These are phyloP conservation scores for Ophion costatus DNA, from an alignment of 2,888 invertebrate species.

Conservation along the genomic window DNA sequence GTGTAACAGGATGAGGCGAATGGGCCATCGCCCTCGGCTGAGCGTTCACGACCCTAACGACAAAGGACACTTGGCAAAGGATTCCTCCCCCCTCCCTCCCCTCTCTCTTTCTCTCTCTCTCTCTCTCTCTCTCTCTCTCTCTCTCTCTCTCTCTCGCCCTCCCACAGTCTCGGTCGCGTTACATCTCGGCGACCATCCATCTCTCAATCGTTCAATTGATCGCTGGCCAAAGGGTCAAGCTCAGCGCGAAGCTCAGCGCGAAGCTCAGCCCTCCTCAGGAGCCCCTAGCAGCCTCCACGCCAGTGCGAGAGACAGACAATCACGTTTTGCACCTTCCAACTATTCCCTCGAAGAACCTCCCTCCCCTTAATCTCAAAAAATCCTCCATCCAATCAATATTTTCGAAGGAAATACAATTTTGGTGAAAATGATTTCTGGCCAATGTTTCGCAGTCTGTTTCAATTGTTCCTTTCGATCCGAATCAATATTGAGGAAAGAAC, in stretches of 20 bases:
- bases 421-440: too few relatives aligned
- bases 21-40: constrained; percentile 22
- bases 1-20: constrained; percentile 37
- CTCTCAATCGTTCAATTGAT: constrained; percentile 62
- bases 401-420: too few relatives aligned
- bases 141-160: constrained; percentile 8
- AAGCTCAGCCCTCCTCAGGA: not conserved
- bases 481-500: too few relatives aligned
- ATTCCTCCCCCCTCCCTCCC: not conserved
- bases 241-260: constrained; percentile 22
- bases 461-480: too few relatives aligned
- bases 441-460: too few relatives aligned
- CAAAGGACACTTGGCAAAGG: constrained; percentile 49
- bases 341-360: too few relatives aligned
- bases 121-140: constrained; percentile 15
- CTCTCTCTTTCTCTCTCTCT: constrained; percentile 6
- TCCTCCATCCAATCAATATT: too few relatives aligned
- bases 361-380: too few relatives aligned
- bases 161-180: constrained; percentile 9
- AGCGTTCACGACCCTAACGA: constrained; percentile 47
- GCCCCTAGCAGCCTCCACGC: not conserved
- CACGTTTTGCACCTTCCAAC: too few relatives aligned
- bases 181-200: constrained; percentile 1
- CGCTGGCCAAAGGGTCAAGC: constrained; percentile 62
- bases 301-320: not conserved